phyloP scores from a whole-genome alignment of 2,888 invertebrate species.

The Athalia rosae region DNA sequence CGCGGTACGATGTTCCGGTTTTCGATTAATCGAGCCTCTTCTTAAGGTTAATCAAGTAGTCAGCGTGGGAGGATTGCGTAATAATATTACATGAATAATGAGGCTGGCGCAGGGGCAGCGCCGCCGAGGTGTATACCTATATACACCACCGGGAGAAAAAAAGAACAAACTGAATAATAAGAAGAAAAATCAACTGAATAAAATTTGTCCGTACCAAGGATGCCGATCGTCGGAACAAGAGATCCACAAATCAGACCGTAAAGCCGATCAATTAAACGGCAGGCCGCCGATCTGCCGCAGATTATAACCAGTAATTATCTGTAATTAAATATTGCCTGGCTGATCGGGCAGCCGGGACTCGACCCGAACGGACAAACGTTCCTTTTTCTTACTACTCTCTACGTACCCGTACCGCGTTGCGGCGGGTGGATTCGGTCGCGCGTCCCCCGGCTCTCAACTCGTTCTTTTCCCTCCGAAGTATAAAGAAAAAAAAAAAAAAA shows the following conservation, averaged over 20 bases:
- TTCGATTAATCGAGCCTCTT: slow-evolving; percentile 18
- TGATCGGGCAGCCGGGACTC: slow-evolving; percentile 32
- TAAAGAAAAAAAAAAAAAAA: too few relatives aligned
- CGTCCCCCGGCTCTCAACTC: slow-evolving; percentile 19
- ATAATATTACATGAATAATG: slow-evolving; percentile 59
- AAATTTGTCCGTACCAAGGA: too few relatives aligned
- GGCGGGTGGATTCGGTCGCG: slow-evolving; percentile 26
- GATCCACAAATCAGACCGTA: slow-evolving; percentile 69
- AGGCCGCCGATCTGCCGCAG: slow-evolving; percentile 67
- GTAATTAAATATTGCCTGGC: slow-evolving; percentile 68
- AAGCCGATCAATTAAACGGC: slow-evolving; percentile 70
- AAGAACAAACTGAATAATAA: too few relatives aligned
- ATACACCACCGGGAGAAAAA: too few relatives aligned
- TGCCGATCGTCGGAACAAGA: slow-evolving; percentile 46
- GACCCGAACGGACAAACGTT: slow-evolving; percentile 39
- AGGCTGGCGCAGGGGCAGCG: slow-evolving; percentile 21
- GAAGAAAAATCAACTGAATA: too few relatives aligned
- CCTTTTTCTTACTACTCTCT: neutral
- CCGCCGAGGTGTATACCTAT: neutral
- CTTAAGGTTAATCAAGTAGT: slow-evolving; percentile 16
- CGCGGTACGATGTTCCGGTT: neutral
- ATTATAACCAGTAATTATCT: slow-evolving; percentile 70
- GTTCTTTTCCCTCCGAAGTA: neutral
- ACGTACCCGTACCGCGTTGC: too few relatives aligned
- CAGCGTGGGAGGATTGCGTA: slow-evolving; percentile 64